phyloP scores from a whole-genome alignment of 2,113 vertebrate species.

The Chelonoidis abingdonii region DNA sequence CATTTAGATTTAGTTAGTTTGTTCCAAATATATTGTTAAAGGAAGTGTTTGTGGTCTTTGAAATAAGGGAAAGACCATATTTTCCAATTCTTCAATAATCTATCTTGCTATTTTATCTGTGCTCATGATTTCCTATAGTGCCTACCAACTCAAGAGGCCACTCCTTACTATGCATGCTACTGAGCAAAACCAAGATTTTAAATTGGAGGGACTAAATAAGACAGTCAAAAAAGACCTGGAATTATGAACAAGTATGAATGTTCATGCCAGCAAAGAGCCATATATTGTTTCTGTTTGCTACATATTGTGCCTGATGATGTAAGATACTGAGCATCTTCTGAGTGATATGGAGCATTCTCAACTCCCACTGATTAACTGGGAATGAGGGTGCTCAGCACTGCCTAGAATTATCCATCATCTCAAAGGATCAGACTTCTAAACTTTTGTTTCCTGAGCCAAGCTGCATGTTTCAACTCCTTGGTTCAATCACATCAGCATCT shows the following conservation, averaged over 20 bases:
- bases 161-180: neutral
- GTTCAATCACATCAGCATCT: neutral
- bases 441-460: neutral
- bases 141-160: neutral
- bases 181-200: neutral
- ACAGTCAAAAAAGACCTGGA: neutral
- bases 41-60: neutral
- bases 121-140: neutral
- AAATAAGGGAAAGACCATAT: neutral
- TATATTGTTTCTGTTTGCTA: neutral
- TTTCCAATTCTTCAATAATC: neutral
- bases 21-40: neutral
- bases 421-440: neutral
- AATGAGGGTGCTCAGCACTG: neutral
- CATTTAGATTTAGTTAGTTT: neutral
- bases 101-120: neutral
- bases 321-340: neutral
- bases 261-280: neutral
- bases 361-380: neutral
- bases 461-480: neutral
- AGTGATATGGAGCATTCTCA: neutral
- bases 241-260: neutral
- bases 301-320: neutral
- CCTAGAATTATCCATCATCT: neutral
- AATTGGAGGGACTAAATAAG: neutral